Evolutionary conservation across 37 sponge, comb jelly and placozoan genomes (phyloP), one percentile per base, ranked within the genome.

Genomic region (Bolinopsis microptera): DNA sequence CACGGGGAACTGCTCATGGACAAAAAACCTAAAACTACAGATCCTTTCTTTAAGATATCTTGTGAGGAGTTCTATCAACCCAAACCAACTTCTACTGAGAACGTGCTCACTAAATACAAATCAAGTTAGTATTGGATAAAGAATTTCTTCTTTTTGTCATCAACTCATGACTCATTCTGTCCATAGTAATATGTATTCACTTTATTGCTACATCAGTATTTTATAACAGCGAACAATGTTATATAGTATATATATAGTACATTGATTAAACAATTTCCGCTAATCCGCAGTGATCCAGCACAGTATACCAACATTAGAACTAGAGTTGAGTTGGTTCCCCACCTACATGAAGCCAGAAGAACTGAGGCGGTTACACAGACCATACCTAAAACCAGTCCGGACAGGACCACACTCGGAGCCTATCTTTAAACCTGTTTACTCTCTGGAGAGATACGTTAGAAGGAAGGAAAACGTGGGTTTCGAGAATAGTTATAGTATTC

Each of bases 21-120:
- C 25, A 86, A 86, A 48, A 86, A 86, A 39, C 90, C 90, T 25
- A 86, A 86, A 27, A 48, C 39, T n/a, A 86, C 90, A 5, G 90
- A 86, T 38, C 90, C 90, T 2, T 86, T 86, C 76, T 99, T 97
- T 88, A 97, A 96, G 69, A 61, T 99, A 22, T 99, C 99, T 38
- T 96, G 96, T 69, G 99, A 99, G 36, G 99, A 97, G 70, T 96
- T 96, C 94, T 99, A 99, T 92, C 95, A 95, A 39, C 97, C 98
- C 0, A 76, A 88, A 31, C 95, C 96, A 31, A 90, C 95, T 74
- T 68, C 92, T 75, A 68, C 41, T 69, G 94, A 68, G 35, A 76
- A 33, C 1, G 69, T 75, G 0, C n/a, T 69, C 0, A 72, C 69
- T 33, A 70, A 93, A 69, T 38, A 93, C 93, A 72, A 72, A 72